phyloP scores from a whole-genome alignment of 30 jellyfish, hydroid and myxozoan genomes.

The Aurelia coerulea region DNA sequence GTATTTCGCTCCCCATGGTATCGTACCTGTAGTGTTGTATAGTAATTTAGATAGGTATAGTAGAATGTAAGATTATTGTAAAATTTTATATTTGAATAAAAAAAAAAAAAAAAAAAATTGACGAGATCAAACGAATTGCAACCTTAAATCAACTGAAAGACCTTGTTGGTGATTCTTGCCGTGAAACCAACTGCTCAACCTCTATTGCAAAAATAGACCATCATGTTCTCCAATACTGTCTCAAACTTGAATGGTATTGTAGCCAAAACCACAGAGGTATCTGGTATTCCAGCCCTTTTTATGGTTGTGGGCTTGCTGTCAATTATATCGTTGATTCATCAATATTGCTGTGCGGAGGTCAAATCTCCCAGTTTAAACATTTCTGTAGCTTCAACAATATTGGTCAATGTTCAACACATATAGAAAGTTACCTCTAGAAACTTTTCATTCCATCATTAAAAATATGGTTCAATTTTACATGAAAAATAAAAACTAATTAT shows the following conservation, averaged over 20 bases:
- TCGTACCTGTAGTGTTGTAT: too few relatives aligned
- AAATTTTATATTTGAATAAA: too few relatives aligned
- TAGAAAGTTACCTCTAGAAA: too few relatives aligned
- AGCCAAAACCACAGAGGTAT: not conserved
- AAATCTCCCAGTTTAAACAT: conserved; percentile 2
- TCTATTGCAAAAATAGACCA: not conserved
- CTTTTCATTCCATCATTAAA: too few relatives aligned
- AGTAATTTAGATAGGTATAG: too few relatives aligned
- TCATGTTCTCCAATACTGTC: not conserved
- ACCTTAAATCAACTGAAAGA: too few relatives aligned
- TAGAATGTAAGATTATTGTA: too few relatives aligned
- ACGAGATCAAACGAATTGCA: too few relatives aligned
- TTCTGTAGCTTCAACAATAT: conserved; percentile 6
- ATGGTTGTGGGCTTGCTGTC: conserved; percentile 8
- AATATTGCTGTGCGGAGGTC: conserved; percentile 19
- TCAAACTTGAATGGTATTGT: conserved; percentile 47
- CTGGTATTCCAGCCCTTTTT: conserved; percentile 48
- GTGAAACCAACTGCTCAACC: not conserved
- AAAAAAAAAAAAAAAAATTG: too few relatives aligned
- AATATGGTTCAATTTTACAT: too few relatives aligned
- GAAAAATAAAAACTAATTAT: too few relatives aligned
- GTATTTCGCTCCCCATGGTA: too few relatives aligned
- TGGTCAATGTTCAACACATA: not conserved
- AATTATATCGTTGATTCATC: conserved; percentile 11
- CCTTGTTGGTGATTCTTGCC: conserved; percentile 22